These are phyloP conservation scores for Phalacrocorax carbo DNA, from an alignment of 2,113 vertebrate species.

Conservation along the genomic window DNA sequence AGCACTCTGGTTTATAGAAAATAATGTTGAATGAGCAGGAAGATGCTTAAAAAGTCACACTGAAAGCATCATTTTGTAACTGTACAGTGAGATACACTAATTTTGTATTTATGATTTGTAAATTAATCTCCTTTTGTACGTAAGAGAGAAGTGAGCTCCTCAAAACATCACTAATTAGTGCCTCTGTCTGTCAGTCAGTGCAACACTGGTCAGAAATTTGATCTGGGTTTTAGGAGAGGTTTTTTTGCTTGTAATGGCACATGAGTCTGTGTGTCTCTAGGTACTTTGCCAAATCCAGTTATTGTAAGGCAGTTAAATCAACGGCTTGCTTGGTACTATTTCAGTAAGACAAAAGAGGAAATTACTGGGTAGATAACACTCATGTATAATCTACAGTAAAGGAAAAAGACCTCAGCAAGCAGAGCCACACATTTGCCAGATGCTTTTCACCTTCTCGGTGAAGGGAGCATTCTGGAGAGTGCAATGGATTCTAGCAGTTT, in stretches of 20 bases:
- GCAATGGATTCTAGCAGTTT: not conserved
- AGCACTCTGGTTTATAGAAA: conserved; percentile 50
- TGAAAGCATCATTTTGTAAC: not conserved
- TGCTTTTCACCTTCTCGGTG: not conserved
- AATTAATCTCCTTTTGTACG: not conserved
- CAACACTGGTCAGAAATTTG: not conserved
- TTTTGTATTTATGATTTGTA: not conserved
- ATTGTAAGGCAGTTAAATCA: not conserved
- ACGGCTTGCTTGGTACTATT: not conserved
- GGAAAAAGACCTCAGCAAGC: not conserved
- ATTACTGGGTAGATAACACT: not conserved
- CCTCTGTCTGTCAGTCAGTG: not conserved
- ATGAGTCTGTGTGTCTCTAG: not conserved
- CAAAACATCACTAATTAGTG: not conserved
- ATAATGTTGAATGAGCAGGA: conserved; percentile 43
- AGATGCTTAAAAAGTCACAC: conserved; percentile 12
- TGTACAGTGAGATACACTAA: not conserved
- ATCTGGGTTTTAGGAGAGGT: not conserved
- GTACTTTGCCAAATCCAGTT: not conserved
- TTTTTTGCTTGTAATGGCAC: not conserved
- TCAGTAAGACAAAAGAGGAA: not conserved
- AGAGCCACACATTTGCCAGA: not conserved
- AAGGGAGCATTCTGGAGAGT: not conserved
- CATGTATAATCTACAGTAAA: not conserved
- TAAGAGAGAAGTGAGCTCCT: not conserved